Evolutionary conservation across 2,888 invertebrate species (phyloP), one percentile per base, ranked within the genome.

Genomic region (Pyrrhia umbra): DNA sequence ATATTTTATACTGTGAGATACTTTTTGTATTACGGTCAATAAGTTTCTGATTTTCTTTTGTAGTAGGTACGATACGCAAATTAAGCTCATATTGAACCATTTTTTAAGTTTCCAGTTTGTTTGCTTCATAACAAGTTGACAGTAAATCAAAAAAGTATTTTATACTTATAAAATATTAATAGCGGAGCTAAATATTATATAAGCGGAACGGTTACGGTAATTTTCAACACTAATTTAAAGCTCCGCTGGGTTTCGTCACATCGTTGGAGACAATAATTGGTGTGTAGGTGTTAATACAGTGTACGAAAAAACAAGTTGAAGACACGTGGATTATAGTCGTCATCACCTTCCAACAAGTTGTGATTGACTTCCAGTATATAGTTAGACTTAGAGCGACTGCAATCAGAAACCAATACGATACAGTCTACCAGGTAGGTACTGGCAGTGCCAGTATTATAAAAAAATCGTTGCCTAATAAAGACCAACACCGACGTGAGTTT

Each of bases 181-280:
- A 60, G 59, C 63, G 69, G 55, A 71, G 68, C 80, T 52, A 75
- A 76, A 81, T 79, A 68, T 77, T 72, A 75, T 69, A 65, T 77
- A 77, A 81, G 80, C 81, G 75, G 71, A 83, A 85, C 83, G 62
- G 90, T 87, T 85, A 86, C 87, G 90, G 84, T 82, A 89, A 92
- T 92, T 90, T 90, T 82, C 79, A 70, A 80, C 82, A 85, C 86
- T 86, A 84, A 88, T 90, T 92, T 89, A 78, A 85, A 83, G 85
- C 85, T 85, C 76, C 64, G 68, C 76, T 79, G 80, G 80, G 76
- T 84, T 86, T 88, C 81, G 84, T 85, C 87, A 85, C 84, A 79
- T 85, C 76, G 69, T 79, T 85, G 63, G 68, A 79, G 75, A 59
- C 40, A 81, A 77, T 89, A 89, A 91, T 87, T 80, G 64, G 83